Percentiles rank a stretch among this genome's conserved stretches.
These are phyloP conservation scores for Carollia perspicillata DNA, from an alignment of 2,113 vertebrate genomes.

Conservation along the genomic window DNA sequence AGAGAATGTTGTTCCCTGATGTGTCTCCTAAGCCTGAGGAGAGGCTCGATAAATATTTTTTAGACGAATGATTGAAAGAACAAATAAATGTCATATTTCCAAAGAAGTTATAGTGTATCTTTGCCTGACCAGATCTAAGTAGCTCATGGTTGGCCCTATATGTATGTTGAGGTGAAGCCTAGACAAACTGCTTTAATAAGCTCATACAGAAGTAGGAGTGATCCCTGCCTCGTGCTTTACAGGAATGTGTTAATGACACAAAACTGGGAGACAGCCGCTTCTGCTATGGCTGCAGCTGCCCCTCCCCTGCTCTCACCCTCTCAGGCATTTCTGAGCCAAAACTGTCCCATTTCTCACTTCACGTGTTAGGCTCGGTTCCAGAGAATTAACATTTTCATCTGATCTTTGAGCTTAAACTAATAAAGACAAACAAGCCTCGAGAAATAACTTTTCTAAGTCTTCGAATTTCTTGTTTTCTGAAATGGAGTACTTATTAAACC, in stretches of 20 bases:
- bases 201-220: constrained; percentile 50
- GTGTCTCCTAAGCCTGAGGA: background rate
- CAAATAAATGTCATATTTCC: background rate
- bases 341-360: background rate
- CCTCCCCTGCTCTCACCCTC: background rate
- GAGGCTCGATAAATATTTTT: background rate
- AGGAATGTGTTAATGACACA: constrained; percentile 11
- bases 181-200: constrained; percentile 47
- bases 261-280: background rate
- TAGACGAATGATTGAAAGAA: background rate
- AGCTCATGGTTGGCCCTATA: background rate
- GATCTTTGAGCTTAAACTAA: constrained; percentile 47
- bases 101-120: background rate
- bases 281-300: background rate
- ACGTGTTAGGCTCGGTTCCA: background rate
- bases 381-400: background rate
- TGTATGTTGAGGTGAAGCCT: constrained; percentile 2
- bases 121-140: constrained; percentile 23
- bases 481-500: background rate
- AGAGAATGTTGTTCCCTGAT: background rate
- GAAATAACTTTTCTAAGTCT: background rate
- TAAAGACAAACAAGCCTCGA: background rate
- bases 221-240: constrained; percentile 37
- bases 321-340: background rate
- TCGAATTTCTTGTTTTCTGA: background rate